Conservation (phyloP, 2,888 invertebrate species). For the Apamea crenata region DNA sequence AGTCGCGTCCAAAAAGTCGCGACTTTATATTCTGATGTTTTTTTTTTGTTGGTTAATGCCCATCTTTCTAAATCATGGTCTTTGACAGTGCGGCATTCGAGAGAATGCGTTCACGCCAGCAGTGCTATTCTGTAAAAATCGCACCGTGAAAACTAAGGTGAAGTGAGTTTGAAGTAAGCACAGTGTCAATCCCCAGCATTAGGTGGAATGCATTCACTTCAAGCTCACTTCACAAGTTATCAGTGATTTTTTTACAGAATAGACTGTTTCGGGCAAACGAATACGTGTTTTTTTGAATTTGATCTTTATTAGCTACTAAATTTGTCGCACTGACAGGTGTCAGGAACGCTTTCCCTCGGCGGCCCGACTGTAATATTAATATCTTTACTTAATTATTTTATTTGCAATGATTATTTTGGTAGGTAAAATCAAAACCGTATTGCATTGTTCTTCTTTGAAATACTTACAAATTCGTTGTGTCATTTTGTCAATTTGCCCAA, state of each 20-base stretch:
- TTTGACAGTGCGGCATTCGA: too few relatives aligned
- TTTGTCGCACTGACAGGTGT: background rate
- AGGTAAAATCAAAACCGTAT: background rate
- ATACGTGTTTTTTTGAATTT: background rate
- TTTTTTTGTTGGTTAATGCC: background rate
- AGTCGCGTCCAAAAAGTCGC: constrained; percentile 1
- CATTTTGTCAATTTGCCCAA: constrained; percentile 59
- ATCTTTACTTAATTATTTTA: background rate
- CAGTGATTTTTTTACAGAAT: too few relatives aligned
- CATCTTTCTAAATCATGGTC: background rate
- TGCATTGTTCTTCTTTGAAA: background rate
- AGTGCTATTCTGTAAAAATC: too few relatives aligned
- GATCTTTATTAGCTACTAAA: background rate
- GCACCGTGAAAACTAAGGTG: too few relatives aligned
- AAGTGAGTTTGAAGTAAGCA: too few relatives aligned
- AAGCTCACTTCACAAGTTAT: too few relatives aligned
- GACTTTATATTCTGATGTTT: too few relatives aligned
- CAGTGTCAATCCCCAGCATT: too few relatives aligned
- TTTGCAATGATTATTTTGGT: background rate
- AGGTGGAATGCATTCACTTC: too few relatives aligned
- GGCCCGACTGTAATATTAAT: background rate
- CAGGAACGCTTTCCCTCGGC: background rate
- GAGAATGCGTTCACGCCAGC: background rate
- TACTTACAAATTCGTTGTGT: constrained; percentile 14
- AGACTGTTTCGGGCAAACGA: too few relatives aligned